These are phyloP conservation scores for Pithys albifrons DNA, from an alignment of 2,113 vertebrate species.

Conservation along the genomic window DNA sequence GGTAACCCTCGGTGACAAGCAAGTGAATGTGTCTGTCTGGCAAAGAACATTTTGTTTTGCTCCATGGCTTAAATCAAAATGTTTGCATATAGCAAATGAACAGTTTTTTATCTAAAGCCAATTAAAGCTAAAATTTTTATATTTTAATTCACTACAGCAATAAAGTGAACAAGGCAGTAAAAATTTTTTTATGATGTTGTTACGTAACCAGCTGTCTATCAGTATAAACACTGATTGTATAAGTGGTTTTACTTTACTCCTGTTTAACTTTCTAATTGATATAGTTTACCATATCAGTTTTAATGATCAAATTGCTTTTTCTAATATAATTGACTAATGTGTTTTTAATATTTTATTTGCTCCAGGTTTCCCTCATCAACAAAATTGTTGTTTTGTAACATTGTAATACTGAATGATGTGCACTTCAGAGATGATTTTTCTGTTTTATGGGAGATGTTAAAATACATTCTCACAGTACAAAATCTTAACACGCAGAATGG, in stretches of 20 bases:
- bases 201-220: neutral
- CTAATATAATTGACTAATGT: neutral
- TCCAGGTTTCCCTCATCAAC: neutral
- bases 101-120: neutral
- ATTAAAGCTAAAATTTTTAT: neutral
- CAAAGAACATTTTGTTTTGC: neutral
- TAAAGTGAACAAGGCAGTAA: neutral
- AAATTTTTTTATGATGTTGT: neutral
- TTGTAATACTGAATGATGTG: neutral
- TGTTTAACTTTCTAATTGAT: neutral
- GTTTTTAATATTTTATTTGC: neutral
- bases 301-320: neutral
- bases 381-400: neutral
- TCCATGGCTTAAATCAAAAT: neutral
- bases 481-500: neutral
- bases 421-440: neutral
- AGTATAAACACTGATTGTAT: neutral
- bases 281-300: neutral
- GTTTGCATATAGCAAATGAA: neutral
- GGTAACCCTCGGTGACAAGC: neutral
- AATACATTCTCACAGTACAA: neutral
- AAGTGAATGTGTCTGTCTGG: neutral
- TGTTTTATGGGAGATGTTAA: neutral
- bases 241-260: neutral
- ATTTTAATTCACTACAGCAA: neutral